These are phyloP conservation scores for Lithophane semibrunnea DNA, from an alignment of 2,888 invertebrate genomes.

Conservation along the genomic window DNA sequence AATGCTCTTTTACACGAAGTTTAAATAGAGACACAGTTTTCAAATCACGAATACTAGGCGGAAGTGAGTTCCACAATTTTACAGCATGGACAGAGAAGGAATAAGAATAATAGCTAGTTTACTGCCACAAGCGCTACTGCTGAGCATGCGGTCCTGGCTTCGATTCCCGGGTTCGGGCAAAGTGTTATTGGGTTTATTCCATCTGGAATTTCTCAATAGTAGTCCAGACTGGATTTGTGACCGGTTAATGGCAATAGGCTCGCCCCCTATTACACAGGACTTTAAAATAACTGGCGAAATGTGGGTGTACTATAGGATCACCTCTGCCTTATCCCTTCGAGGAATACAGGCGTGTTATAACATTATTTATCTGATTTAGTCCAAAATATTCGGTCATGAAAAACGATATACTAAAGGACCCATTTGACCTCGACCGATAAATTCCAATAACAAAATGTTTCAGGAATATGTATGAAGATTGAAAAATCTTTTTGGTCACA, in stretches of 20 bases:
- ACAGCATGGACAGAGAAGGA: no score
- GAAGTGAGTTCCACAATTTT: no score
- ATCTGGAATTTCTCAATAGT: no score
- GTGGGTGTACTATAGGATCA: neutral
- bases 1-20: no score
- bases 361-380: neutral
- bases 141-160: no score
- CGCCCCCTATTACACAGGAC: neutral
- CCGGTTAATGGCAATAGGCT: neutral
- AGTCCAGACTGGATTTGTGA: neutral
- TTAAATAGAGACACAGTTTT: no score
- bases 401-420: neutral
- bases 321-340: neutral
- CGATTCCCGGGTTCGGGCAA: no score
- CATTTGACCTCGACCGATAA: slow-evolving; percentile 33
- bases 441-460: slow-evolving; percentile 25
- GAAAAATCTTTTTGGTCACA: slow-evolving; percentile 45
- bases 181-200: no score
- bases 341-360: neutral
- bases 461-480: slow-evolving; percentile 40
- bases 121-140: no score
- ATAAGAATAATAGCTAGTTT: no score
- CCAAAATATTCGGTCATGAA: slow-evolving; percentile 5
- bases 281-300: neutral
- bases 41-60: no score